A percentile compares a stretch with the other conserved stretches of the same genome.
Conservation (phyloP, 2,113 vertebrate species). For the Callopanchax toddi region DNA sequence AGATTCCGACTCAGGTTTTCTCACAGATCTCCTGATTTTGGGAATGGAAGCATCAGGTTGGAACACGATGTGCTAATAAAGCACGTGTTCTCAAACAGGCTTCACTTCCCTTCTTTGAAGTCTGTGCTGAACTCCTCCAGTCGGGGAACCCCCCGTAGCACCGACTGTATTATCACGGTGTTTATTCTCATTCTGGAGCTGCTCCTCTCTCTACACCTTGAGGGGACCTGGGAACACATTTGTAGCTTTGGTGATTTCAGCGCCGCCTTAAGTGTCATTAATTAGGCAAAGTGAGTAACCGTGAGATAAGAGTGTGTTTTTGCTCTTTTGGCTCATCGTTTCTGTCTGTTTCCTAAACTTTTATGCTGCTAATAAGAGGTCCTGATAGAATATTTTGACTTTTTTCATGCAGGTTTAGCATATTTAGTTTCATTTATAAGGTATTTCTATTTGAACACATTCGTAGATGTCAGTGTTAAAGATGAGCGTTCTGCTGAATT, state of each 20-base stretch:
- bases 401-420: constrained; percentile 5
- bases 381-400: background rate
- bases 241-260: constrained; percentile 48
- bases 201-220: constrained; percentile 24
- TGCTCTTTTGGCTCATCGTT: constrained; percentile 15
- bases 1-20: background rate
- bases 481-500: background rate
- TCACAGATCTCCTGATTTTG: constrained; percentile 40
- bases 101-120: constrained; percentile 61
- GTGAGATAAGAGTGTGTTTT: constrained; percentile 30
- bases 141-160: constrained; percentile 53
- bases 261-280: constrained; percentile 44
- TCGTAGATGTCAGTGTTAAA: background rate
- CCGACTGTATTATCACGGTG: constrained; percentile 57
- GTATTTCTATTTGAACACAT: constrained; percentile 17
- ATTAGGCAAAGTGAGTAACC: constrained; percentile 54
- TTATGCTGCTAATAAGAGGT: constrained; percentile 26
- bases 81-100: constrained; percentile 6
- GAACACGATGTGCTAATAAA: constrained; percentile 19
- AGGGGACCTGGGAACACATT: constrained; percentile 56
- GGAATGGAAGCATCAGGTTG: constrained; percentile 10
- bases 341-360: constrained; percentile 25
- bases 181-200: constrained; percentile 61
- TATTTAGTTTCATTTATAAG: constrained; percentile 34
- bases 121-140: constrained; percentile 41